A percentile compares a stretch with the other conserved stretches of the same genome.
Conservation (phyloP, 2,888 invertebrate genomes). For the Eupithecia tripunctaria region DNA sequence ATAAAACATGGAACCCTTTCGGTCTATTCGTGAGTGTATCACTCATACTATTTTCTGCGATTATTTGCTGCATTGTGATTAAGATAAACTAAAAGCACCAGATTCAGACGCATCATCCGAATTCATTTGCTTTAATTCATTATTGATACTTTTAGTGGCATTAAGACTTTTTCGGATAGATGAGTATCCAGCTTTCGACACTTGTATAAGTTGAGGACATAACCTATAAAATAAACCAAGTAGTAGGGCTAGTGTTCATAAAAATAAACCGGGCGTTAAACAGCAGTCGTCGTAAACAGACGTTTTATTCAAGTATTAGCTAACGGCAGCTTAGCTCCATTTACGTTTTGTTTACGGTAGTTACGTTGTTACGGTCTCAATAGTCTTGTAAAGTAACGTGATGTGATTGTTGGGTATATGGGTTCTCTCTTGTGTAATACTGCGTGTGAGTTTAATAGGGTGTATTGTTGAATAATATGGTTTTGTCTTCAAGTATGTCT, state of each 20-base stretch:
- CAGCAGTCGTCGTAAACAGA: not conserved
- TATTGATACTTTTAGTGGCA: no score
- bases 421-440: not conserved
- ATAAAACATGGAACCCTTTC: no score
- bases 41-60: no score
- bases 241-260: not conserved
- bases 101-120: no score
- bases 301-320: not conserved
- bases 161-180: no score
- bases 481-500: no score
- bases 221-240: not conserved
- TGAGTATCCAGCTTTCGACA: no score
- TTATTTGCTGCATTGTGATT: no score
- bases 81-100: no score
- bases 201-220: not conserved
- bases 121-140: no score
- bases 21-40: no score
- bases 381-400: constrained; percentile 15
- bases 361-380: constrained; percentile 22
- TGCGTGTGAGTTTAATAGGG: not conserved
- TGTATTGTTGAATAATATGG: not conserved
- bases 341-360: constrained; percentile 22
- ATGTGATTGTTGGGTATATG: constrained; percentile 23
- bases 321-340: not conserved
- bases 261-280: not conserved